These are phyloP conservation scores for Zygogramma bicolorata DNA, from an alignment of 2,888 invertebrate species.

Conservation along the genomic window DNA sequence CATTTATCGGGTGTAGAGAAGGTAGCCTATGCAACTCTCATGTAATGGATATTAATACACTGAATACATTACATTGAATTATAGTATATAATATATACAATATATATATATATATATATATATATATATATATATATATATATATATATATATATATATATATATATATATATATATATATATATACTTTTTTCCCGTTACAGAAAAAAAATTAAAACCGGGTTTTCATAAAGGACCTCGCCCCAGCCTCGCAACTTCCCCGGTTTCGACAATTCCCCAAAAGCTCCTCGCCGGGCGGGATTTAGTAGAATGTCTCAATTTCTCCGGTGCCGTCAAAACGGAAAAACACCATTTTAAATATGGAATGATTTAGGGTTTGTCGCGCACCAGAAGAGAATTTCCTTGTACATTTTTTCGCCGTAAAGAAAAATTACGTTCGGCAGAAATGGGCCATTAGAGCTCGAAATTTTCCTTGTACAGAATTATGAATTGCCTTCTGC, in stretches of 20 bases:
- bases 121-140: no score
- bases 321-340: not conserved
- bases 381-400: slow-evolving; percentile 28
- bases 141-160: no score
- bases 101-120: no score
- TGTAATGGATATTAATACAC: no score
- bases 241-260: not conserved
- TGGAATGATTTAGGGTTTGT: slow-evolving; percentile 27
- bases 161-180: no score
- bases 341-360: slow-evolving; percentile 1
- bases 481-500: slow-evolving; percentile 36
- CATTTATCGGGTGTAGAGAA: no score
- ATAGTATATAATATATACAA: no score
- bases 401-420: slow-evolving; percentile 33
- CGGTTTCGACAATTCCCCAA: not conserved
- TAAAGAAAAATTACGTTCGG: slow-evolving; percentile 36
- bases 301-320: not conserved
- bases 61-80: no score
- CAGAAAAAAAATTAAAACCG: no score
- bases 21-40: no score
- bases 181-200: no score
- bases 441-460: slow-evolving; percentile 32
- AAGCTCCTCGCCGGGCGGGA: not conserved
- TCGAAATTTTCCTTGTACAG: slow-evolving; percentile 31
- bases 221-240: no score